Evolutionary conservation across 1,140 invertebrate species (phyloP).

Genomic region (Lasaia peninsularis): DNA sequence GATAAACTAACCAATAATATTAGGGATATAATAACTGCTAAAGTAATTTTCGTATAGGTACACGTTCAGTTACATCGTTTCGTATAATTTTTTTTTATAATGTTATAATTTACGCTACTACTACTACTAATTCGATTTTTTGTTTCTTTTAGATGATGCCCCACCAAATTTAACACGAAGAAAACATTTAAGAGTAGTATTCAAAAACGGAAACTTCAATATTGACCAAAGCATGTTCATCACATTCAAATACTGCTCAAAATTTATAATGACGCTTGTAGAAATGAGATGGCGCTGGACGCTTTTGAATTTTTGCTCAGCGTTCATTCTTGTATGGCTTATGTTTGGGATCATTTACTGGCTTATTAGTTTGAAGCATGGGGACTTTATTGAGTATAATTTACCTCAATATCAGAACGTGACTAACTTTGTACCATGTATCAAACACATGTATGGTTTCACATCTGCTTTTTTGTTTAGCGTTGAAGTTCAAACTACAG

Average conservation of each 20-base stretch:
- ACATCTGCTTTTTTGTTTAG: slow-evolving; percentile 93
- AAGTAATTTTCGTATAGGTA: no score
- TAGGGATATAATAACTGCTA: no score
- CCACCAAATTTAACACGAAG: slow-evolving; percentile 28
- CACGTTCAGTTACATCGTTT: no score
- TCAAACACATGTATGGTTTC: slow-evolving; percentile 88
- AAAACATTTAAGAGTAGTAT: slow-evolving; percentile 81
- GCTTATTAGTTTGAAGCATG: slow-evolving; percentile 91
- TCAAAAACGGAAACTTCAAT: slow-evolving; percentile 96
- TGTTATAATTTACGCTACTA: slow-evolving; percentile 19
- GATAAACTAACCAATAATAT: no score
- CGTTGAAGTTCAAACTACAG: slow-evolving; percentile 93
- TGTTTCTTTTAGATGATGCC: slow-evolving; percentile 15
- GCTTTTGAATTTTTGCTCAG: slow-evolving; percentile 91
- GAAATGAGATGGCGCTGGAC: slow-evolving; percentile 97
- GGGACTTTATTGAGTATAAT: slow-evolving; percentile 87
- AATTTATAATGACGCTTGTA: slow-evolving; percentile 88
- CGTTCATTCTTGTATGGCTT: slow-evolving; percentile 92
- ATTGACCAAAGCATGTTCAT: slow-evolving; percentile 87
- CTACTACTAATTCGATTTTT: no score
- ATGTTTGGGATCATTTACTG: slow-evolving; percentile 94
- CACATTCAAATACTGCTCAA: slow-evolving; percentile 83
- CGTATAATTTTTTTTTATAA: no score
- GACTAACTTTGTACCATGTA: slow-evolving; percentile 87
- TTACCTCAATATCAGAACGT: slow-evolving; percentile 79